A percentile compares a stretch with the other conserved stretches of the same genome.
Conservation (phyloP, 2,113 vertebrate genomes). For the Pteropus alecto region DNA sequence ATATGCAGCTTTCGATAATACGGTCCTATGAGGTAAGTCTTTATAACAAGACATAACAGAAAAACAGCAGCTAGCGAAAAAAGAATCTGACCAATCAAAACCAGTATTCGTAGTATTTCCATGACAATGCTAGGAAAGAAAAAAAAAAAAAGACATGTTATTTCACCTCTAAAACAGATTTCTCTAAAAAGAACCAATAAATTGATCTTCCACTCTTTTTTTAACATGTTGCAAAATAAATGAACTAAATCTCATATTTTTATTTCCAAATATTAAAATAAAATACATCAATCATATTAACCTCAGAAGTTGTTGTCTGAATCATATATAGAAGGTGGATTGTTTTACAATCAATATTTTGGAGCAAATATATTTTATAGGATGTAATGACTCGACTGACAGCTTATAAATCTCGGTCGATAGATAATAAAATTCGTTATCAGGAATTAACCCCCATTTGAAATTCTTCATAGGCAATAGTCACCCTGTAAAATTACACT, state of each 20-base stretch:
- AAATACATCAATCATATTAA: not conserved
- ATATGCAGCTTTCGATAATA: conserved; percentile 93
- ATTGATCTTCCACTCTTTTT: not conserved
- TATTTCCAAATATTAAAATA: not conserved
- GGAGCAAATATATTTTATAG: not conserved
- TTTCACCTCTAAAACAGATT: not conserved
- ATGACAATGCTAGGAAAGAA: conserved; percentile 81
- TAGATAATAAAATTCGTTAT: not conserved
- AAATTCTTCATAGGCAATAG: not conserved
- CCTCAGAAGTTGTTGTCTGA: not conserved
- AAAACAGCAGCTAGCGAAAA: conserved; percentile 91
- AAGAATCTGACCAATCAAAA: conserved; percentile 90
- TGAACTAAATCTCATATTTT: not conserved
- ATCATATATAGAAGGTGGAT: not conserved
- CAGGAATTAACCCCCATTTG: not conserved
- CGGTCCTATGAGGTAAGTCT: conserved; percentile 92
- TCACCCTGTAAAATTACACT: not conserved
- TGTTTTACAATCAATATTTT: not conserved
- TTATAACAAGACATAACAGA: conserved; percentile 90
- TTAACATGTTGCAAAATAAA: not conserved
- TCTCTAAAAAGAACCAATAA: not conserved
- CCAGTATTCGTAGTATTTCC: conserved; percentile 87
- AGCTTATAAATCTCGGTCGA: not conserved
- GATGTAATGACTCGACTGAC: not conserved
- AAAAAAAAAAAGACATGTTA: conserved; percentile 59